These are phyloP conservation scores for Neelides sp. DNA, from an alignment of 1,140 invertebrate genomes.

Conservation along the genomic window DNA sequence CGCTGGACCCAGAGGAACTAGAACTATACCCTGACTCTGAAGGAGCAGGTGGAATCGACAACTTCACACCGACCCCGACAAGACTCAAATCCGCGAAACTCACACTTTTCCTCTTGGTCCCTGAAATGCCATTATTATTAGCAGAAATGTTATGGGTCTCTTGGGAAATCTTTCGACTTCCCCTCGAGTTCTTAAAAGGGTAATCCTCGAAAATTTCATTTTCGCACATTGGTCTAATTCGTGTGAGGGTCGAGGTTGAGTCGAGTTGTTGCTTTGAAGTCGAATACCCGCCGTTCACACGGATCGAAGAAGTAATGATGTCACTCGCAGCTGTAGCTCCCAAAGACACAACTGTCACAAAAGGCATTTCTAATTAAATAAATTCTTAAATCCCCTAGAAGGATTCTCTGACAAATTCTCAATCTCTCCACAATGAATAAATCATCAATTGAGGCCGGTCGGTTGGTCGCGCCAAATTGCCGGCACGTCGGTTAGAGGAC, in stretches of 20 bases:
- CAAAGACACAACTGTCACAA: slow-evolving; percentile 29
- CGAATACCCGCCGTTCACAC: slow-evolving; percentile 8
- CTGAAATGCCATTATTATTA: too few relatives aligned
- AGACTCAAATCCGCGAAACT: slow-evolving; percentile 27
- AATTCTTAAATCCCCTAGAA: not conserved
- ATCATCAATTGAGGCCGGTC: too few relatives aligned
- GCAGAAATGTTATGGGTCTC: too few relatives aligned
- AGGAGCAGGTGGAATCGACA: slow-evolving; percentile 10
- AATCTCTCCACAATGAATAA: not conserved
- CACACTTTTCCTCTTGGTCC: slow-evolving; percentile 25
- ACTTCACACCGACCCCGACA: slow-evolving; percentile 11
- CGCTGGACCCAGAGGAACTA: slow-evolving; percentile 6
- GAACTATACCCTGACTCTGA: slow-evolving; percentile 20
- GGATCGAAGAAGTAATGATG: slow-evolving; percentile 17
- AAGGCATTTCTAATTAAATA: slow-evolving; percentile 24
- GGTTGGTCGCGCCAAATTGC: too few relatives aligned
- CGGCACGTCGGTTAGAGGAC: too few relatives aligned
- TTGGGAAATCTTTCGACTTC: too few relatives aligned
- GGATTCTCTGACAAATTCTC: not conserved
- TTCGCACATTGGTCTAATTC: slow-evolving; percentile 24
- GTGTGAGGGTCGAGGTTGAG: slow-evolving; percentile 8
- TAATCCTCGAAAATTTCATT: slow-evolving; percentile 17
- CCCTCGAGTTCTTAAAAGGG: not conserved
- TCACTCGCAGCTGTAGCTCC: slow-evolving; percentile 26
- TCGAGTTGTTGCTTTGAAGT: not conserved